Percentiles rank a stretch among this genome's conserved stretches.
Conservation (phyloP, 1,140 invertebrate genomes). For the Lucilia cuprina region DNA sequence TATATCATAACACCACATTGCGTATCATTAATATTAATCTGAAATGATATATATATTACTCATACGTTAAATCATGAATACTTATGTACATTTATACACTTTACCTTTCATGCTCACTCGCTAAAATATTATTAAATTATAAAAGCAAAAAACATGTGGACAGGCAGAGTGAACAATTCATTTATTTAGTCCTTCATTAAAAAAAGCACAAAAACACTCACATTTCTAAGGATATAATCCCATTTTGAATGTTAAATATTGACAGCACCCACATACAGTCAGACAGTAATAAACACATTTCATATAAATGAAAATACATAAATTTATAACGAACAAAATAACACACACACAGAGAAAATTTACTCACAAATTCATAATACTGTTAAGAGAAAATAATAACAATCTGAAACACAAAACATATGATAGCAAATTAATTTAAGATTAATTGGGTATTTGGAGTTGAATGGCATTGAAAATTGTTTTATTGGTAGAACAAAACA, state of each 20-base stretch:
- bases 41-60: not conserved
- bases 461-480: not conserved
- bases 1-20: not conserved
- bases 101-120: not conserved
- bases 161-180: not conserved
- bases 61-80: not conserved
- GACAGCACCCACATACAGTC: not conserved
- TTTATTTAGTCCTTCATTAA: not conserved
- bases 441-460: not conserved
- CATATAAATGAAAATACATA: not conserved
- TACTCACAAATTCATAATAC: too few species aligned
- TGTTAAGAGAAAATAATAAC: not conserved
- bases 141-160: not conserved
- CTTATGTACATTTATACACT: not conserved
- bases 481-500: not conserved
- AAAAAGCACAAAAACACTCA: not conserved
- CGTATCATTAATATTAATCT: slow-evolving; percentile 8
- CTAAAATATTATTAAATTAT: not conserved
- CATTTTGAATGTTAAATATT: slow-evolving; percentile 15
- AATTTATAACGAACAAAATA: not conserved
- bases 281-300: not conserved
- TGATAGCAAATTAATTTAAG: not conserved
- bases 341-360: too few species aligned
- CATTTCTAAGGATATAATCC: not conserved
- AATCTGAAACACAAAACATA: not conserved